Evolutionary conservation across 2,888 invertebrate species (phyloP).

Genomic region (Neria commutata): DNA sequence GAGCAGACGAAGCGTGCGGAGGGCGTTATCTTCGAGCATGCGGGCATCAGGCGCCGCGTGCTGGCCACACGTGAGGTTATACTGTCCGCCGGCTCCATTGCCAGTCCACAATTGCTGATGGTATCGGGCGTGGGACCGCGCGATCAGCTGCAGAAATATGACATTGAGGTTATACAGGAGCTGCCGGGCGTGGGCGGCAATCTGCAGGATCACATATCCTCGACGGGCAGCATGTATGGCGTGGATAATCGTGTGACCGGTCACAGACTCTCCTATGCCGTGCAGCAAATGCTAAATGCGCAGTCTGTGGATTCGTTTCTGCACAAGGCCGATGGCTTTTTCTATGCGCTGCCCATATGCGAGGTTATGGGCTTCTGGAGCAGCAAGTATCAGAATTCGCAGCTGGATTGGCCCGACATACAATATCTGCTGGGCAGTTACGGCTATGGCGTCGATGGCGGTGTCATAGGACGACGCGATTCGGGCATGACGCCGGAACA

Average conservation of each 20-base stretch:
- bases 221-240: slow-evolving; percentile 77
- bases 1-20: slow-evolving; percentile 67
- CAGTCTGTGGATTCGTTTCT: slow-evolving; percentile 70
- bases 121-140: slow-evolving; percentile 80
- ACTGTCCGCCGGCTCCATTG: slow-evolving; percentile 82
- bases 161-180: slow-evolving; percentile 70
- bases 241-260: slow-evolving; percentile 68
- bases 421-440: slow-evolving; percentile 78
- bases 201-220: slow-evolving; percentile 82
- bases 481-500: slow-evolving; percentile 72
- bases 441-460: slow-evolving; percentile 80
- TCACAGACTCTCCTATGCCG: slow-evolving; percentile 71
- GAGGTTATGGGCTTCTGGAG: slow-evolving; percentile 82
- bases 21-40: slow-evolving; percentile 69
- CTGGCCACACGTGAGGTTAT: slow-evolving; percentile 79
- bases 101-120: slow-evolving; percentile 86
- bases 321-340: slow-evolving; percentile 67
- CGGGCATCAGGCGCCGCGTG: slow-evolving; percentile 61
- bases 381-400: slow-evolving; percentile 72
- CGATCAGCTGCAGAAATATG: slow-evolving; percentile 67
- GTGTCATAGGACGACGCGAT: slow-evolving; percentile 73
- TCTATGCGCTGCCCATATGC: slow-evolving; percentile 78
- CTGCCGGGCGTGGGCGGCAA: slow-evolving; percentile 78
- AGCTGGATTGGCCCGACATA: slow-evolving; percentile 78
- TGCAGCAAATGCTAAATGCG: slow-evolving; percentile 70